Conservation (phyloP, 2,797 vertebrate species). For the Iguana delicatissima region DNA sequence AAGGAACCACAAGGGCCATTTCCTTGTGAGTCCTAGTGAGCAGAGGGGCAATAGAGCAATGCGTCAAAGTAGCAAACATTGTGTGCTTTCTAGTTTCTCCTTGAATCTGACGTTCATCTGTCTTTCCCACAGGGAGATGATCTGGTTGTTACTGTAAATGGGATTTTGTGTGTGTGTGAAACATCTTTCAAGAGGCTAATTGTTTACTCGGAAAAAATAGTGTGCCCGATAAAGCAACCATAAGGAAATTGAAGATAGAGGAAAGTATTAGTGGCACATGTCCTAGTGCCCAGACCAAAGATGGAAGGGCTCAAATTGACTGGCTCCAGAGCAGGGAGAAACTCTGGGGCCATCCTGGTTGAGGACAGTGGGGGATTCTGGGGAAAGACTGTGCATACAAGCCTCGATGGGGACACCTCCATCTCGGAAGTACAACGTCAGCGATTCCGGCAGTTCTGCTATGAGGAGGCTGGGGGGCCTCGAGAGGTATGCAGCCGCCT, state of each 20-base stretch:
- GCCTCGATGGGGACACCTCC: not conserved
- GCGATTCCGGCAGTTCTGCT: not conserved
- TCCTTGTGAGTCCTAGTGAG: too few relatives aligned
- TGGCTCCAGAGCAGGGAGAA: not conserved
- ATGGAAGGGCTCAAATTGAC: not conserved
- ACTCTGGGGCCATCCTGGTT: too few relatives aligned
- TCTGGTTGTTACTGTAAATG: not conserved
- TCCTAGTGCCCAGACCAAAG: too few relatives aligned
- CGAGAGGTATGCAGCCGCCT: not conserved
- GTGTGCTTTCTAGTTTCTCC: too few relatives aligned
- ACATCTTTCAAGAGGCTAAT: not conserved
- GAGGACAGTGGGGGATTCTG: not conserved
- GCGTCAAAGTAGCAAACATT: too few relatives aligned
- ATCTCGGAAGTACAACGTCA: not conserved
- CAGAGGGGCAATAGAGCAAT: too few relatives aligned
- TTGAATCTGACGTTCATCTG: too few relatives aligned
- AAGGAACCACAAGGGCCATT: too few relatives aligned
- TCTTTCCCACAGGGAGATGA: not conserved
- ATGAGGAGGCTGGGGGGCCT: not conserved
- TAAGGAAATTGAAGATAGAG: too few relatives aligned
- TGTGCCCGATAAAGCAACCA: not conserved
- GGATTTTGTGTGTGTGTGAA: too few relatives aligned
- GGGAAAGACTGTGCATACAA: too few relatives aligned
- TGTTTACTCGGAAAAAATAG: not conserved
- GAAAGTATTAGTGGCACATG: not conserved